Percentiles rank a stretch among this genome's conserved stretches.
Conservation (phyloP, 1,140 invertebrate genomes). For the Bilobella aurantiaca region DNA sequence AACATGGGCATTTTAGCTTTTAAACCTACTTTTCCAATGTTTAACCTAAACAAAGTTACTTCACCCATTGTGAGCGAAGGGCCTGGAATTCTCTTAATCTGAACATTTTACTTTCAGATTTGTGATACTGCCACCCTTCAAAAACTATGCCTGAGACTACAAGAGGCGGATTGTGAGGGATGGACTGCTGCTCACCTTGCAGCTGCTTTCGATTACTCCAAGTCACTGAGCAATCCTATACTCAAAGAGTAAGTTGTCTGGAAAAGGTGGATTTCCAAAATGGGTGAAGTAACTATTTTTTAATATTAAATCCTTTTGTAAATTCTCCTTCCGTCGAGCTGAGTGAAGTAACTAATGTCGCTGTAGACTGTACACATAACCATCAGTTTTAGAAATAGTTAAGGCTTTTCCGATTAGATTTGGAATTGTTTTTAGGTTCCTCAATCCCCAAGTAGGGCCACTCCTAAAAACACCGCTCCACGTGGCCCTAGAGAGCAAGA, state of each 20-base stretch:
- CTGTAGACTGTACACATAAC: neutral
- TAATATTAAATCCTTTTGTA: no score
- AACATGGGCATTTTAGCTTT: no score
- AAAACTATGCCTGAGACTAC: constrained; percentile 7
- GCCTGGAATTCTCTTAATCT: neutral
- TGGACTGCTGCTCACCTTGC: constrained; percentile 12
- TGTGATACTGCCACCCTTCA: constrained; percentile 16
- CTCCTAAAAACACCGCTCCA: constrained; percentile 22
- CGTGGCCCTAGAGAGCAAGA: constrained; percentile 17
- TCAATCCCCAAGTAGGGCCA: constrained; percentile 18
- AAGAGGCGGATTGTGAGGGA: constrained; percentile 7
- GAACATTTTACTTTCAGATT: constrained; percentile 10
- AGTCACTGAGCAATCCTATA: neutral
- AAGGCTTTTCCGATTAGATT: no score
- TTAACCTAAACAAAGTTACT: no score
- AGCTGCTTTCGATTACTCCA: constrained; percentile 8
- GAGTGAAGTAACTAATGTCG: no score
- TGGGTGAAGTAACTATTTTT: neutral
- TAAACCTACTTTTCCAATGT: no score
- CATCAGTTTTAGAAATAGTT: neutral
- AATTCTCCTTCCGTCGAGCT: no score
- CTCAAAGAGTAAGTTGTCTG: neutral
- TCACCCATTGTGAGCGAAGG: neutral
- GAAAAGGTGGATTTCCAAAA: neutral
- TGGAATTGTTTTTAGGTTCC: neutral